These are phyloP conservation scores for Lutjanus argentimaculatus DNA, from an alignment of 2,797 vertebrate genomes.

Conservation along the genomic window DNA sequence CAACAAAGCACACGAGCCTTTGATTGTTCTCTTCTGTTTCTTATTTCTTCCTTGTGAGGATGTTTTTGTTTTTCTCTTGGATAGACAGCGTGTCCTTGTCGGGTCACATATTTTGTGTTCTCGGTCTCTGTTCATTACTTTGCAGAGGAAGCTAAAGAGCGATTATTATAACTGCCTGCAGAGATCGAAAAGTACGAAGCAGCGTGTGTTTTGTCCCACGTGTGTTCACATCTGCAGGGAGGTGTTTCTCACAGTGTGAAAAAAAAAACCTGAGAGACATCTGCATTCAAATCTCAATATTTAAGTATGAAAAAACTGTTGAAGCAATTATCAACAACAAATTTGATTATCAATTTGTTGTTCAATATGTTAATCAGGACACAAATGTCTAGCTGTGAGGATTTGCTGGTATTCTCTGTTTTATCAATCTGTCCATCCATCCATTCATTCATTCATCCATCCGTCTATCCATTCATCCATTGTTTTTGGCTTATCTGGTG, in stretches of 20 bases:
- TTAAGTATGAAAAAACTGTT: background rate
- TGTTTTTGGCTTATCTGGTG: too few relatives aligned
- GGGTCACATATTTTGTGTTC: constrained; percentile 14
- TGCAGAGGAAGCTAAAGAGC: constrained; percentile 16
- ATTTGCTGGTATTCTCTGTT: background rate
- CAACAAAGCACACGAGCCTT: background rate
- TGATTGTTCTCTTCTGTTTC: constrained; percentile 9
- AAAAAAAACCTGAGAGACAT: background rate
- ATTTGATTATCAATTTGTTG: background rate
- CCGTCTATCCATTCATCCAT: too few relatives aligned
- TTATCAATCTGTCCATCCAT: too few relatives aligned
- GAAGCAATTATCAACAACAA: background rate
- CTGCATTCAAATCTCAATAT: background rate
- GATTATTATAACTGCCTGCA: constrained; percentile 11
- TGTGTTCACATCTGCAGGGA: background rate
- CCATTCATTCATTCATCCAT: too few relatives aligned
- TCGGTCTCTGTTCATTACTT: constrained; percentile 11
- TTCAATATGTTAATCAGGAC: background rate
- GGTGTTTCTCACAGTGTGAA: background rate
- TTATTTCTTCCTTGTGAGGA: background rate
- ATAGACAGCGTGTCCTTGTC: background rate
- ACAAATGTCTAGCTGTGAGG: background rate
- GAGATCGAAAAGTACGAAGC: constrained; percentile 9
- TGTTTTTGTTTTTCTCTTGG: constrained; percentile 34
- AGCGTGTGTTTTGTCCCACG: background rate